Conservation (phyloP, 2,113 vertebrate genomes). For the Todiramphus saurophagus region DNA sequence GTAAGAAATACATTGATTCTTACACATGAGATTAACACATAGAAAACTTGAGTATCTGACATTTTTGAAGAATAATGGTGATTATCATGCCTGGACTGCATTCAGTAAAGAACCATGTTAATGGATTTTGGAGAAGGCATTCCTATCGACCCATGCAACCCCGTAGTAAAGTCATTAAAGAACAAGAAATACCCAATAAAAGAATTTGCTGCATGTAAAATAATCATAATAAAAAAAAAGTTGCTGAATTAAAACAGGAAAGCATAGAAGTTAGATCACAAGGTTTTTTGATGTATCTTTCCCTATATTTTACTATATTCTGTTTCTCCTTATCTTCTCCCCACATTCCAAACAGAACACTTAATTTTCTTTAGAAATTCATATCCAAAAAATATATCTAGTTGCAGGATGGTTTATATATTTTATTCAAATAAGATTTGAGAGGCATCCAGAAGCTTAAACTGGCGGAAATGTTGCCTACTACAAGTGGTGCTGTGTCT, state of each 20-base stretch:
- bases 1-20: neutral
- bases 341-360: neutral
- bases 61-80: constrained; percentile 2
- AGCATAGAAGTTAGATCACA: neutral
- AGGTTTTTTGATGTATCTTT: accelerated
- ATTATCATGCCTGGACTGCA: constrained; percentile 1
- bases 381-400: neutral
- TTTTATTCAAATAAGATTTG: constrained; percentile 21
- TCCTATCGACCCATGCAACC: neutral
- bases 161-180: constrained; percentile 6
- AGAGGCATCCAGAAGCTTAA: constrained; percentile 2
- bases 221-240: neutral
- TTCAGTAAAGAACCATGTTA: neutral
- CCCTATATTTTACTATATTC: neutral
- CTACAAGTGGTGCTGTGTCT: neutral
- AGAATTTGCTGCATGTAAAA: neutral
- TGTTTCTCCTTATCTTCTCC: neutral
- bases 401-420: neutral
- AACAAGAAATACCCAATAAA: constrained; percentile 22
- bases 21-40: neutral
- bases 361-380: neutral
- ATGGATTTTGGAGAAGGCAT: constrained; percentile 25
- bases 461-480: neutral
- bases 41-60: neutral
- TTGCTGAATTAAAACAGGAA: neutral